A percentile compares a stretch with the other conserved stretches of the same genome.
phyloP scores from a whole-genome alignment of 2,888 invertebrate species.

The Eumacrocentrus americanus region DNA sequence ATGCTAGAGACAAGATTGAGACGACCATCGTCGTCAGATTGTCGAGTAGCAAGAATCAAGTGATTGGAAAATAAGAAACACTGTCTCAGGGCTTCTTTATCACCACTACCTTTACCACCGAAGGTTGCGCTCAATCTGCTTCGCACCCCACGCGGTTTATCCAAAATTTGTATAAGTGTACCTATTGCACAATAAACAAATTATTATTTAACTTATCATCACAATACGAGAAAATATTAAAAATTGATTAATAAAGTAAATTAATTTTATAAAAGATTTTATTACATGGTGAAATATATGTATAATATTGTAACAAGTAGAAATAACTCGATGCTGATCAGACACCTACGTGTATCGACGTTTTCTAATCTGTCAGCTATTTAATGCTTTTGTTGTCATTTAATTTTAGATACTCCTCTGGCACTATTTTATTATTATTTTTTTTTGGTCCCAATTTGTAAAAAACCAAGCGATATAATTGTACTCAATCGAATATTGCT shows the following conservation, averaged over 20 bases:
- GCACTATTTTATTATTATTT: too few species aligned
- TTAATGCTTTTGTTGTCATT: not conserved
- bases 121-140: slow-evolving; percentile 67
- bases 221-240: too few species aligned
- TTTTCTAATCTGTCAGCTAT: not conserved
- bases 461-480: slow-evolving; percentile 11
- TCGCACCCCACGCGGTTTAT: slow-evolving; percentile 65
- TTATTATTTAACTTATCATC: not conserved
- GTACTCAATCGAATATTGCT: slow-evolving; percentile 26
- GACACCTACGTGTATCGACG: not conserved
- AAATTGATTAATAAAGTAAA: too few species aligned
- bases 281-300: too few species aligned
- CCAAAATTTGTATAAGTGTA: slow-evolving; percentile 76
- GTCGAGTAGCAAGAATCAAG: slow-evolving; percentile 81
- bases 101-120: slow-evolving; percentile 62
- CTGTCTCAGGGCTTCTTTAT: slow-evolving; percentile 77
- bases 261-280: not conserved
- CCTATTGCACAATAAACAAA: slow-evolving; percentile 65
- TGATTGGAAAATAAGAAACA: slow-evolving; percentile 93
- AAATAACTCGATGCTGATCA: not conserved
- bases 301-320: slow-evolving; percentile 10
- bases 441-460: slow-evolving; percentile 8
- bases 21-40: slow-evolving; percentile 76
- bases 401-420: too few species aligned
- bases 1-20: slow-evolving; percentile 84